These are phyloP conservation scores for Bovichtus diacanthus DNA, from an alignment of 2,797 vertebrate genomes.

Conservation along the genomic window DNA sequence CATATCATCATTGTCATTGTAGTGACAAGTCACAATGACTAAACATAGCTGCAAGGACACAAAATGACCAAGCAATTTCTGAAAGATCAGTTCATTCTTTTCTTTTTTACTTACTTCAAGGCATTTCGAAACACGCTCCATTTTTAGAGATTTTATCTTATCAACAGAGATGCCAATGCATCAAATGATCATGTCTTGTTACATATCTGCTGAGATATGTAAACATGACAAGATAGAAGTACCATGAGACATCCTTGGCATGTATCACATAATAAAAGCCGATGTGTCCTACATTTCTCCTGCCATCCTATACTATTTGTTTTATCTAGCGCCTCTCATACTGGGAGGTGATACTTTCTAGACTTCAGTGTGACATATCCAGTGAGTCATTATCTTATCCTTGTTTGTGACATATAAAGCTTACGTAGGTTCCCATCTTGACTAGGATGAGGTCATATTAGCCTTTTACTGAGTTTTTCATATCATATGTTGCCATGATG, in stretches of 20 bases:
- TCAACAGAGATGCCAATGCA: slow-evolving; percentile 11
- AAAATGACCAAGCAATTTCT: slow-evolving; percentile 25
- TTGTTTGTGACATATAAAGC: slow-evolving; percentile 6
- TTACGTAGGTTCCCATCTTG: slow-evolving; percentile 14
- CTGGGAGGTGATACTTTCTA: slow-evolving; percentile 40
- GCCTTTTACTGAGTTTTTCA: background rate
- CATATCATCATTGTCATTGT: slow-evolving; percentile 23
- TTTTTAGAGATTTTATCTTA: slow-evolving; percentile 28
- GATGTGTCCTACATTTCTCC: slow-evolving; percentile 39
- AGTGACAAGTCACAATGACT: slow-evolving; percentile 28
- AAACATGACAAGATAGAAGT: slow-evolving; percentile 35
- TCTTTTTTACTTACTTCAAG: background rate
- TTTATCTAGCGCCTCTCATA: slow-evolving; percentile 48
- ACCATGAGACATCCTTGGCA: slow-evolving; percentile 25
- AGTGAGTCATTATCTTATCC: slow-evolving; percentile 28
- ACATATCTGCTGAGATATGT: slow-evolving; percentile 29
- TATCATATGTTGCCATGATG: slow-evolving; percentile 7
- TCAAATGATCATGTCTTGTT: background rate
- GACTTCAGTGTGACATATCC: slow-evolving; percentile 46
- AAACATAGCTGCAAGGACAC: slow-evolving; percentile 11
- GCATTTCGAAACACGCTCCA: background rate
- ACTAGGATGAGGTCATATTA: background rate
- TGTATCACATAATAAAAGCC: slow-evolving; percentile 53
- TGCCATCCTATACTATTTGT: slow-evolving; percentile 26
- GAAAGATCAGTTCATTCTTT: background rate